Base-by-base conservation (phyloP, 2,888 invertebrate genomes). In the Phyllotreta striolata region DNA sequence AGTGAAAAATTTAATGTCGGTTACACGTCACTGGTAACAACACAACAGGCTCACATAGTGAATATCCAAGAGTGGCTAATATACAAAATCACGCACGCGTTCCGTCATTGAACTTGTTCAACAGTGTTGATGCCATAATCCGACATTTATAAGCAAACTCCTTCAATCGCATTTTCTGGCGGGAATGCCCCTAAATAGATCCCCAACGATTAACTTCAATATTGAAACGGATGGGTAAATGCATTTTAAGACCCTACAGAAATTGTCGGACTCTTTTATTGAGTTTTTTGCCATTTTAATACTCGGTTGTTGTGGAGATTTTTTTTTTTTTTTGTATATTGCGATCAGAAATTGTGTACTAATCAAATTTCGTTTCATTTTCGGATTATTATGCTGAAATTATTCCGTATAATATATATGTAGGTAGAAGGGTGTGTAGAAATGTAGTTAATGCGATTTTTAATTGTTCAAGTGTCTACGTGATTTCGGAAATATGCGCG, bases 71-170 rank as follows among this genome's bases (percentile, higher is more conserved):
- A 73, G 68, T 69, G 69, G 72, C 72, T 75, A 74, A 77, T 77
- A 76, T 76, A 71, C 76, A 66, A 74, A 72, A 72, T 71, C 73
- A 76, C 74, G 74, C 76, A 77, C 77, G 75, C 76, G 77, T 74
- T 72, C 69, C 75, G 68, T 72, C 73, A 72, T 68, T 71, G 77
- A 77, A 78, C 79, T 77, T 77, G 80, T 80, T 80, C 77, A 79
- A 79, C 77, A 78, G 80, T 80, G 80, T 80, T 80, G 80, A 80
- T 80, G 76, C 79, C 76, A 73, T 80, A 80, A 80, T 80, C 79
- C 78, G 78, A 77, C 79, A 79, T 79, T 80, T 79, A 78, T 76
- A 79, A 78, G 74, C 76, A 77, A 78, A 78, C 77, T 78, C 77
- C 77, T 68, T 64, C 67, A 69, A 69, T 69, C 67, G 63, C 62